Evolutionary conservation across 1,140 invertebrate species (phyloP).

Genomic region (Panagrolaimus sp.): DNA sequence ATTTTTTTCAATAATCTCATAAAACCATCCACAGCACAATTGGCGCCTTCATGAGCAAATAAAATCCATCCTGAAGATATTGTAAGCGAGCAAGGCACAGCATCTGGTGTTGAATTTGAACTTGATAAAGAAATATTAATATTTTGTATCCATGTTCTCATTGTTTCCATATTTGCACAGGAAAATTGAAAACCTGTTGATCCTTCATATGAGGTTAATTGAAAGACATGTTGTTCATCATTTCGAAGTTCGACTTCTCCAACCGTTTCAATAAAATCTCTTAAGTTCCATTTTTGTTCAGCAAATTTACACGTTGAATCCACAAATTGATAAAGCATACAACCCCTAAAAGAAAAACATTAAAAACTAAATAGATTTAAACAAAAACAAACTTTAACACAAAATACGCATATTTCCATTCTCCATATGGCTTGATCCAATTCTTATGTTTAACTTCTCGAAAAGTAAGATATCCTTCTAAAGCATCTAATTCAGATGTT

Average conservation of each 20-base stretch:
- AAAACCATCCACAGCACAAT: slow-evolving; percentile 13
- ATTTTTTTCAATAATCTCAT: background rate
- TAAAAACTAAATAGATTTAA: background rate
- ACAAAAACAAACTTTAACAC: background rate
- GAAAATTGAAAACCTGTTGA: background rate
- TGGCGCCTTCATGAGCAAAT: slow-evolving; percentile 8
- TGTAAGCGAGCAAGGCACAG: background rate
- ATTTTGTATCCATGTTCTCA: slow-evolving; percentile 5
- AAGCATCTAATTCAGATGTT: background rate
- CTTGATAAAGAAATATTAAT: slow-evolving; percentile 1
- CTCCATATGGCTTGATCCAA: background rate
- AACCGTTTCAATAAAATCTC: slow-evolving; percentile 3
- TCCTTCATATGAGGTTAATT: background rate
- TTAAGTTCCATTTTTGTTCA: background rate
- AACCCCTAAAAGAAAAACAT: background rate
- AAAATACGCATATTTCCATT: slow-evolving; percentile 13
- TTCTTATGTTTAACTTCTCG: slow-evolving; percentile 8
- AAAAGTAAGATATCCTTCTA: slow-evolving; percentile 6
- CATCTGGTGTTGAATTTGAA: background rate
- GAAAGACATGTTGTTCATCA: slow-evolving; percentile 1
- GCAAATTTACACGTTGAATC: slow-evolving; percentile 14
- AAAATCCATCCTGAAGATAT: background rate
- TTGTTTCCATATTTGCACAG: slow-evolving; percentile 7
- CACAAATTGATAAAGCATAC: slow-evolving; percentile 9
- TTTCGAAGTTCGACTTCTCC: background rate